phyloP scores from a whole-genome alignment of 2,797 vertebrate genomes.

The Masticophis lateralis region DNA sequence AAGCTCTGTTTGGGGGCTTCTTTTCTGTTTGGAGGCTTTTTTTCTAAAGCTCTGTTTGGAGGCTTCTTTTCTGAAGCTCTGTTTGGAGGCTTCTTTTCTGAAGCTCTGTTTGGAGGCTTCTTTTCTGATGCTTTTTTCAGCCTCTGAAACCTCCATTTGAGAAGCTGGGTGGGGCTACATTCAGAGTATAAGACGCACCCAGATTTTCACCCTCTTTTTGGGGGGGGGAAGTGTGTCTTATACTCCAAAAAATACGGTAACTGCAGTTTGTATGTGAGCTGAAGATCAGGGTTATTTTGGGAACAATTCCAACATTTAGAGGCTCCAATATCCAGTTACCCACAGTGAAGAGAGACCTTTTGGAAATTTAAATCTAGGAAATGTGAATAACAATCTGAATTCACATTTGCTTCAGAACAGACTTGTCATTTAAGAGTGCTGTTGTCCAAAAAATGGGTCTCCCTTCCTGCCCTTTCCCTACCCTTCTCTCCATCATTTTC shows the following conservation, averaged over 20 bases:
- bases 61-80: too few species aligned
- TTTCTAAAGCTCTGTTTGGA: too few species aligned
- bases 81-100: too few species aligned
- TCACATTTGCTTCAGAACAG: neutral
- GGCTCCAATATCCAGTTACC: neutral
- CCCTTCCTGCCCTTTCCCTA: neutral
- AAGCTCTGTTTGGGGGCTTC: too few species aligned
- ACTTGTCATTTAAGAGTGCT: neutral
- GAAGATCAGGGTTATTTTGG: neutral
- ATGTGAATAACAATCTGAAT: neutral
- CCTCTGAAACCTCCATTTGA: too few species aligned
- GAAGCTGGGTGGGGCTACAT: too few species aligned
- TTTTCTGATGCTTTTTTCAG: too few species aligned
- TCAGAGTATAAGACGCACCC: too few species aligned
- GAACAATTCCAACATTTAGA: neutral
- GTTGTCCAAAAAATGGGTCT: neutral
- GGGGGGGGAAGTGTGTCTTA: rapidly evolving
- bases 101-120: too few species aligned
- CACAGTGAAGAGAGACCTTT: neutral
- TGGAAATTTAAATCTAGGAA: neutral
- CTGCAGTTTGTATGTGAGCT: neutral
- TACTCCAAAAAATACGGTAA: too few species aligned
- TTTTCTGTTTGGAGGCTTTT: too few species aligned
- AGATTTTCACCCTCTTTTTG: too few species aligned
- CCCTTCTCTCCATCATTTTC: neutral